Conservation (phyloP, 2,888 invertebrate species). For the Calephelis perditalis region DNA sequence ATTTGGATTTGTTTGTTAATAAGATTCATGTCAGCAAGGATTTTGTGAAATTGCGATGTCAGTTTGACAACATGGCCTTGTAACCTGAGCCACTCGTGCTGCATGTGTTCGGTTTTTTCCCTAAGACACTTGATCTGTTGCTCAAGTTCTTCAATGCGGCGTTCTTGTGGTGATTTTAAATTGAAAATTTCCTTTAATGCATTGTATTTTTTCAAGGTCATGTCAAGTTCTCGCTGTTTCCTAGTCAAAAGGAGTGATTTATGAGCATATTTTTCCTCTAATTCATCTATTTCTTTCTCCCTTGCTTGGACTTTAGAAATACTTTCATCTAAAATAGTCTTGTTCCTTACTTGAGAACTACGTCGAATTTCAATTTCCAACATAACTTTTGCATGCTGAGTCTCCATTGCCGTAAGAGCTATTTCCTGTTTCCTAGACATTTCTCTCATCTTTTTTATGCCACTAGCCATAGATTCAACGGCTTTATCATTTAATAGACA, state of each 20-base stretch:
- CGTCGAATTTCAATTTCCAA: slow-evolving; percentile 77
- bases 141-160: slow-evolving; percentile 82
- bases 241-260: slow-evolving; percentile 45
- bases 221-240: slow-evolving; percentile 62
- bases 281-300: slow-evolving; percentile 50
- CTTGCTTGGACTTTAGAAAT: slow-evolving; percentile 43
- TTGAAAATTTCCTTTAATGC: slow-evolving; percentile 60
- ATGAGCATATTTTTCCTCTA: slow-evolving; percentile 53
- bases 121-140: slow-evolving; percentile 80
- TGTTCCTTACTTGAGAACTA: slow-evolving; percentile 55
- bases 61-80: slow-evolving; percentile 85
- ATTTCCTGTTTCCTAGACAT: slow-evolving; percentile 77
- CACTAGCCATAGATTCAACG: slow-evolving; percentile 72
- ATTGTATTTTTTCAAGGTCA: slow-evolving; percentile 51
- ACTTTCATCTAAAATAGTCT: slow-evolving; percentile 47
- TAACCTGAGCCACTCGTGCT: slow-evolving; percentile 87
- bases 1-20: slow-evolving; percentile 82
- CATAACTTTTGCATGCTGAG: slow-evolving; percentile 74
- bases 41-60: slow-evolving; percentile 82
- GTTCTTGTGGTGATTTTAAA: slow-evolving; percentile 76
- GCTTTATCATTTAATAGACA: slow-evolving; percentile 84
- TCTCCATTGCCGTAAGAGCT: slow-evolving; percentile 71
- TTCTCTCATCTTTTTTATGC: slow-evolving; percentile 69
- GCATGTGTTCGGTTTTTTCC: slow-evolving; percentile 80
- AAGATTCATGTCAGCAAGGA: slow-evolving; percentile 83